These are phyloP conservation scores for Isoperla grammatica DNA, from an alignment of 2,888 invertebrate genomes.

Conservation along the genomic window DNA sequence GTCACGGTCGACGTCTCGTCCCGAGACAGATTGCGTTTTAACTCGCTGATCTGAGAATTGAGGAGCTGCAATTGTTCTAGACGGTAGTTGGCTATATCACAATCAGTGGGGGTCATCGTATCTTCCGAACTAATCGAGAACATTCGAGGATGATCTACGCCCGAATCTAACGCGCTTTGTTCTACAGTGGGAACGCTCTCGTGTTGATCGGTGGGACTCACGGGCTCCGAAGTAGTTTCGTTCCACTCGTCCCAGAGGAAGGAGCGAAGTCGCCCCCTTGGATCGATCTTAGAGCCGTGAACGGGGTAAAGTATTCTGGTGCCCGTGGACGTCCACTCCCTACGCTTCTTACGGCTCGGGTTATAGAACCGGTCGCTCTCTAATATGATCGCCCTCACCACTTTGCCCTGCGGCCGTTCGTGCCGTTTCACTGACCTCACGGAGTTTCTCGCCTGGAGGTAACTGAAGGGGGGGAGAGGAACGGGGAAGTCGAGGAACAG, in stretches of 20 bases:
- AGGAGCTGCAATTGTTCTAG: slow-evolving; percentile 8
- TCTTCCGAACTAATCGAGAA: slow-evolving; percentile 16
- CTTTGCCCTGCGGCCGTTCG: slow-evolving; percentile 32
- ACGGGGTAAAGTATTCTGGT: slow-evolving; percentile 41
- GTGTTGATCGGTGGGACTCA: slow-evolving; percentile 4
- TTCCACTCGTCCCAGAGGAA: slow-evolving; percentile 35
- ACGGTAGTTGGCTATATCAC: slow-evolving; percentile 4
- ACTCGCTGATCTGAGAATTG: neutral
- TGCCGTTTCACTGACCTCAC: neutral
- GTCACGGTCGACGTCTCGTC: neutral
- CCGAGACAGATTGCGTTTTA: neutral
- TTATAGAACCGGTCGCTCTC: slow-evolving; percentile 44
- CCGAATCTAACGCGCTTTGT: too few species aligned
- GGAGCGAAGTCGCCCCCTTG: slow-evolving; percentile 28
- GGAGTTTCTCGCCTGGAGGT: neutral
- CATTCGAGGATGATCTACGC: neutral
- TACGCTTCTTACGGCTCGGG: slow-evolving; percentile 38
- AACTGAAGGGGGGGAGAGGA: neutral
- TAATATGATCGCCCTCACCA: slow-evolving; percentile 42
- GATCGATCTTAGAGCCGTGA: slow-evolving; percentile 20
- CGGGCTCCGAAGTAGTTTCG: slow-evolving; percentile 16
- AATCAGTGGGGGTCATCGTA: slow-evolving; percentile 12
- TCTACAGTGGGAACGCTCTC: too few species aligned
- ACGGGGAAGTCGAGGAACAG: neutral
- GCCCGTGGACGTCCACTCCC: slow-evolving; percentile 42